Evolutionary conservation across 2,797 vertebrate species (phyloP).

Genomic region (Rhadinocentrus ornatus): DNA sequence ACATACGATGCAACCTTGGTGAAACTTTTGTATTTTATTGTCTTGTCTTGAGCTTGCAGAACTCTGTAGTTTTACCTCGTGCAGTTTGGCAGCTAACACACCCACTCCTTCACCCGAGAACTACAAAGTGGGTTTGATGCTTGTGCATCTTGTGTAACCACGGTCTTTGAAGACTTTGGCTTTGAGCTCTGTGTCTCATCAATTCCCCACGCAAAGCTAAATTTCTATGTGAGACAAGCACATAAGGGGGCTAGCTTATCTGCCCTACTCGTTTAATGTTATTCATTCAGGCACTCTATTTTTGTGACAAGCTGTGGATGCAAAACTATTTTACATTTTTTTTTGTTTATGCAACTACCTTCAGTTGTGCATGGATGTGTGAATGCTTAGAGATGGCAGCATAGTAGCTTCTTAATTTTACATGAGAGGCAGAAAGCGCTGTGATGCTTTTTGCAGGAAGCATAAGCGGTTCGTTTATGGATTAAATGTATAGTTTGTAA

Average conservation of each 20-base stretch:
- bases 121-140: conserved; percentile 76
- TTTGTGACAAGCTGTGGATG: conserved; percentile 52
- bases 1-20: conserved; percentile 59
- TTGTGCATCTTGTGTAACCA: conserved; percentile 78
- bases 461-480: background rate
- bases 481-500: conserved; percentile 22
- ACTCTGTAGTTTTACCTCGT: conserved; percentile 58
- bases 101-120: conserved; percentile 70
- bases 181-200: conserved; percentile 79
- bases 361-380: conserved; percentile 15
- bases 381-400: conserved; percentile 1
- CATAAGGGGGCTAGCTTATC: conserved; percentile 66
- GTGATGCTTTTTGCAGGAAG: conserved; percentile 33
- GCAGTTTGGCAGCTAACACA: conserved; percentile 59
- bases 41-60: conserved; percentile 51
- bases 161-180: conserved; percentile 75
- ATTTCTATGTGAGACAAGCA: conserved; percentile 72
- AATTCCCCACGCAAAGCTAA: conserved; percentile 77
- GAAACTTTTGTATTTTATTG: conserved; percentile 64
- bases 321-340: conserved; percentile 41
- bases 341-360: conserved; percentile 66
- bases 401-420: conserved; percentile 27
- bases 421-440: conserved; percentile 10
- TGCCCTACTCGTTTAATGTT: conserved; percentile 67
- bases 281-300: conserved; percentile 74